Evolutionary conservation across 2,888 invertebrate species (phyloP), one percentile per base, ranked within the genome.

Genomic region (Andrena haemorrhoa): DNA sequence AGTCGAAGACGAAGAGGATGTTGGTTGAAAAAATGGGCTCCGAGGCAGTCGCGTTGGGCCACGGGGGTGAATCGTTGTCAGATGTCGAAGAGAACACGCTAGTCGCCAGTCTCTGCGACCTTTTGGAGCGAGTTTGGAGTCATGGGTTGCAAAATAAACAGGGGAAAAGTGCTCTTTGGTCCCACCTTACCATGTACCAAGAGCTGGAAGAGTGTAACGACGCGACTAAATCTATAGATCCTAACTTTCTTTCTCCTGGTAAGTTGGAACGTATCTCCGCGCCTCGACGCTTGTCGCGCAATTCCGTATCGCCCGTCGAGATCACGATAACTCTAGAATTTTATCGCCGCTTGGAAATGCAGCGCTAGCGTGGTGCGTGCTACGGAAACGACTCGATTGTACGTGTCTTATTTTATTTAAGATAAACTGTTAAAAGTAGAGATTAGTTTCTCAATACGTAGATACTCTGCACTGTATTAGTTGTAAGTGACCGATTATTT

Each of bases 21-120:
- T 95, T 99, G 49, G 96, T 99, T n/a, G 99, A 99, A 92, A 99
- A 99, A 95, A 97, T 99, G 97, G 99, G 99, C 0, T 97, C 97
- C 4, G 99, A 99, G 95, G 99, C 99, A 10, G 97, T 98, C 1
- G 98, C 98, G 66, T 94, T 99, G 83, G 99, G 99, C 16, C 97
- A 99, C 85, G 97, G 97, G 56, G 97, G 97, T 60, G 98, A 98
- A 91, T 95, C 95, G 33, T 93, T 95, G n/a, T 95, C 95, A 0
- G 96, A 95, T 20, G 97, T 98, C 0, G 99, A 99, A 94, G 99
- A 99, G 94, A 99, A 98, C 92, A 99, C 99, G 0, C 95, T 99
- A 89, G 99, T 99, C 60, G 99, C 99, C n/a, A 98, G 98, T 75
- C 95, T 99, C 4, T 99, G 99, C 94, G 99, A 99, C 94, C 95